Conservation (phyloP, 1,140 invertebrate genomes). For the Orchestia grillus region DNA sequence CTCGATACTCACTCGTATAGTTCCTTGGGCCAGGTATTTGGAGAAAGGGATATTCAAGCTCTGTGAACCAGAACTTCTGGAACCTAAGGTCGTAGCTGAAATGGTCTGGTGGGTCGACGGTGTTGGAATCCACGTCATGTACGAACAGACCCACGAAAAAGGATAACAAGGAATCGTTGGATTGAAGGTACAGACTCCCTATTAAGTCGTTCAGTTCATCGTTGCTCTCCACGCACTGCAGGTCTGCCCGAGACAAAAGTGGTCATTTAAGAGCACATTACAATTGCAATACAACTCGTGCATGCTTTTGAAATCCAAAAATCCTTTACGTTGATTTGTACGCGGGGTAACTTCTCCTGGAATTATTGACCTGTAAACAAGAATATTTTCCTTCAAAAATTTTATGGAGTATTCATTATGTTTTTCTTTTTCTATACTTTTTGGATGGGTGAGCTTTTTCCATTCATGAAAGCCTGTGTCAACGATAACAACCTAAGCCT, state of each 20-base stretch:
- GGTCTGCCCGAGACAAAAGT: neutral
- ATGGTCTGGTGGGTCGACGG: neutral
- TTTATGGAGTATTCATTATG: too few relatives aligned
- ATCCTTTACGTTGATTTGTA: too few relatives aligned
- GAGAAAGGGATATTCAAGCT: constrained; percentile 39
- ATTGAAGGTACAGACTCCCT: constrained; percentile 40
- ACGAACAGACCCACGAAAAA: constrained; percentile 45
- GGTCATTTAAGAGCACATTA: too few relatives aligned
- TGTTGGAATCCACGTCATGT: neutral
- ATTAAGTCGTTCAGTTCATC: constrained; percentile 43
- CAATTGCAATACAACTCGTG: too few relatives aligned
- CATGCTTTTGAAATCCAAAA: too few relatives aligned
- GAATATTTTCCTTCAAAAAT: too few relatives aligned
- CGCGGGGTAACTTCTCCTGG: too few relatives aligned
- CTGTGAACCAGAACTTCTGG: constrained; percentile 58
- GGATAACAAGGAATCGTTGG: neutral
- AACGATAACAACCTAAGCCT: too few relatives aligned
- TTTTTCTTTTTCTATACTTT: too few relatives aligned
- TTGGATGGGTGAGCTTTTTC: too few relatives aligned
- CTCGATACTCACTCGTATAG: constrained; percentile 10
- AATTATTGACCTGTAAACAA: too few relatives aligned
- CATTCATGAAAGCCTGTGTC: too few relatives aligned
- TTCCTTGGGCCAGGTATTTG: constrained; percentile 57
- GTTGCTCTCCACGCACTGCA: constrained; percentile 22
- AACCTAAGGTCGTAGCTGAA: constrained; percentile 44